These are phyloP conservation scores for Xylophagus ater DNA, from an alignment of 2,888 invertebrate genomes.

Conservation along the genomic window DNA sequence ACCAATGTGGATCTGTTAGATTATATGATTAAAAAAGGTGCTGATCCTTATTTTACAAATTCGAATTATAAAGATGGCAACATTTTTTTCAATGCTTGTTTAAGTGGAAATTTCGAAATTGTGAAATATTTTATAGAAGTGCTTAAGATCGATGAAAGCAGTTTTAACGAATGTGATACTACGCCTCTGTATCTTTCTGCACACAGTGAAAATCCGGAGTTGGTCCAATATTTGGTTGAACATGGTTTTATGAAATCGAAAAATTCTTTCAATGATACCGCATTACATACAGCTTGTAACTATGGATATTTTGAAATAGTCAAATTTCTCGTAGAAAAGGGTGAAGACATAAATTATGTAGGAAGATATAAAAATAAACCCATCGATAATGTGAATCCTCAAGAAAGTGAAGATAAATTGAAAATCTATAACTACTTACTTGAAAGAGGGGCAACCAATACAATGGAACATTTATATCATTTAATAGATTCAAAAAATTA, in stretches of 20 bases:
- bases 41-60: background rate
- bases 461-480: background rate
- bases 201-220: background rate
- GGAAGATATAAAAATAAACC: background rate
- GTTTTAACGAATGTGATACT: background rate
- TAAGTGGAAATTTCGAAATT: conserved; percentile 4
- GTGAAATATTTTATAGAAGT: conserved; percentile 4
- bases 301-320: conserved; percentile 2
- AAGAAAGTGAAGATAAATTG: background rate
- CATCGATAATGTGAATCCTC: background rate
- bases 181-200: background rate
- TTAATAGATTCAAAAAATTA: conserved; percentile 1
- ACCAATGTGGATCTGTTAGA: background rate
- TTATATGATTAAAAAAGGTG: conserved; percentile 5
- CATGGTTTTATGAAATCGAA: conserved; percentile 8
- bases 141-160: background rate
- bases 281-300: conserved; percentile 3
- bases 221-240: conserved; percentile 2
- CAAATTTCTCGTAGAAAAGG: conserved; percentile 1
- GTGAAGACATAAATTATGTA: background rate
- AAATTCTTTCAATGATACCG: too few species aligned
- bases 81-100: background rate
- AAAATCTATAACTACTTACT: conserved; percentile 2
- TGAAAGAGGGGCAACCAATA: background rate
- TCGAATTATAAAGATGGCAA: background rate